These are phyloP conservation scores for Solea solea DNA, from an alignment of 2,113 vertebrate species.

Conservation along the genomic window DNA sequence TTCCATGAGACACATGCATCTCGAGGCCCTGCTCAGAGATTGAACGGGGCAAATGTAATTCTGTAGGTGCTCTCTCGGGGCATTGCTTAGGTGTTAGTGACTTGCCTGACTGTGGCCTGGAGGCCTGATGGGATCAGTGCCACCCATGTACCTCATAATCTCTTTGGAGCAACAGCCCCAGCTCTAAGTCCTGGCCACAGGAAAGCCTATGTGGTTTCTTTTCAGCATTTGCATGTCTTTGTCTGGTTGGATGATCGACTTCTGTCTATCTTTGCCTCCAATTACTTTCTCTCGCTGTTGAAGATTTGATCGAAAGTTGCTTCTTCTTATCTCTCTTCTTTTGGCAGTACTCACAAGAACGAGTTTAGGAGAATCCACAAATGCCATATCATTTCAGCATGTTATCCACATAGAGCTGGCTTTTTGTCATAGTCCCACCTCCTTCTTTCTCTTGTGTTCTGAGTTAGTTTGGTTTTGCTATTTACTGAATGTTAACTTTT, in stretches of 20 bases:
- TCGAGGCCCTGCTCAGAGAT: constrained; percentile 47
- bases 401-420: too few relatives aligned
- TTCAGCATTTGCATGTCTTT: constrained; percentile 27
- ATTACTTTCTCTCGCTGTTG: constrained; percentile 5
- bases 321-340: constrained; percentile 66
- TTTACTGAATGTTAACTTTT: too few relatives aligned
- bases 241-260: constrained; percentile 42
- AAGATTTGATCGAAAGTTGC: constrained; percentile 58
- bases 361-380: too few relatives aligned
- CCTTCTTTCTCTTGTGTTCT: too few relatives aligned
- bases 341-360: constrained; percentile 37
- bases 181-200: constrained; percentile 37
- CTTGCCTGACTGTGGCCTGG: constrained; percentile 64
- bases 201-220: constrained; percentile 9
- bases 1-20: constrained; percentile 52
- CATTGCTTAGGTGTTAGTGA: constrained; percentile 52
- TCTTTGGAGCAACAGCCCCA: constrained; percentile 47
- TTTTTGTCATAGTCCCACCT: too few relatives aligned
- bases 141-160: constrained; percentile 67
- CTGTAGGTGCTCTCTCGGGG: constrained; percentile 45
- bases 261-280: constrained; percentile 26
- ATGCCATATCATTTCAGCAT: too few relatives aligned
- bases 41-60: constrained; percentile 64
- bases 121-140: constrained; percentile 63
- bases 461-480: too few relatives aligned